phyloP scores from a whole-genome alignment of 2,888 invertebrate species.

The Macrophya alboannulata region DNA sequence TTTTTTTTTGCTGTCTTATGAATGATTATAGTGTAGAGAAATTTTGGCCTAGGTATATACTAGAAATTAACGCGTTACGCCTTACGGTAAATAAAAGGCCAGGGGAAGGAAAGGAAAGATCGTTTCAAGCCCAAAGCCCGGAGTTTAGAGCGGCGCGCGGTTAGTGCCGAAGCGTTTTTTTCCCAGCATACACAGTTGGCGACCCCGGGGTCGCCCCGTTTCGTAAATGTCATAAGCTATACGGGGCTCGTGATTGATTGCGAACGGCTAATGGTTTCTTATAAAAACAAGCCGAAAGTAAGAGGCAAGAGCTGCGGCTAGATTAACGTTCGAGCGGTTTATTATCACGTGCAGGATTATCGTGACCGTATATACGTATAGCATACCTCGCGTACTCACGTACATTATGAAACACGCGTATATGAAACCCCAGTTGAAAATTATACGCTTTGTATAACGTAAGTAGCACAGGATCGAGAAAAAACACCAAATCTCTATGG shows the following conservation, averaged over 20 bases:
- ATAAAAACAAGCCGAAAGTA: slow-evolving; percentile 48
- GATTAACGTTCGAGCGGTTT: slow-evolving; percentile 35
- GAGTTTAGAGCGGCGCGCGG: not conserved
- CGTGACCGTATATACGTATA: not conserved
- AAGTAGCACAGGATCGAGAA: not conserved
- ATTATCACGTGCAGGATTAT: slow-evolving; percentile 33
- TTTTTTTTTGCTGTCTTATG: too few relatives aligned
- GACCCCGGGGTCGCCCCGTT: slow-evolving; percentile 53
- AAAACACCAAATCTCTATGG: slow-evolving; percentile 5
- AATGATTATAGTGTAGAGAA: slow-evolving; percentile 21
- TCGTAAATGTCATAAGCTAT: slow-evolving; percentile 54
- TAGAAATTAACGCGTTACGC: slow-evolving; percentile 13
- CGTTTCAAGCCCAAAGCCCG: not conserved
- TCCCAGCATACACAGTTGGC: slow-evolving; percentile 40
- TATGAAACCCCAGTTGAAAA: not conserved
- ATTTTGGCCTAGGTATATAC: not conserved
- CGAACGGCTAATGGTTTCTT: slow-evolving; percentile 53
- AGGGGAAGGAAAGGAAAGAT: slow-evolving; percentile 3
- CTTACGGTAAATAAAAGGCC: slow-evolving; percentile 35
- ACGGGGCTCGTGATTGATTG: slow-evolving; percentile 50
- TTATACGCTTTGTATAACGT: not conserved
- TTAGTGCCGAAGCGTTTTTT: slow-evolving; percentile 42
- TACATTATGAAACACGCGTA: too few relatives aligned
- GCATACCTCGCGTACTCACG: not conserved
- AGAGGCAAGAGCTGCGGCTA: slow-evolving; percentile 20